phyloP scores from a whole-genome alignment of 2,888 invertebrate genomes.

The Rhagium mordax region DNA sequence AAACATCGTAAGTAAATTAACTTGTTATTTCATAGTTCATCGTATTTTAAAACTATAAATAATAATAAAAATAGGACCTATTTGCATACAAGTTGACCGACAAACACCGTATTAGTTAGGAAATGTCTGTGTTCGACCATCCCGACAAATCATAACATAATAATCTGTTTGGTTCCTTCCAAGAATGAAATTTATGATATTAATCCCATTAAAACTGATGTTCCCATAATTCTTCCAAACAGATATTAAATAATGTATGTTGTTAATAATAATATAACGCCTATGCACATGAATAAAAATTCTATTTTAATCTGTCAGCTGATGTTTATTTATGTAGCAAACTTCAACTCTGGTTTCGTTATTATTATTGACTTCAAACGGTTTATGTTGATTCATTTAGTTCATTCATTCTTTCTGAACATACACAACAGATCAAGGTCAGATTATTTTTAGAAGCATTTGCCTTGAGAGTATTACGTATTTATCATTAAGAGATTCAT shows the following conservation, averaged over 20 bases:
- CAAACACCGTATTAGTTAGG: neutral
- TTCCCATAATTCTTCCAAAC: neutral
- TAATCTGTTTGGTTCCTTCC: neutral
- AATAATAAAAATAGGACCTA: neutral
- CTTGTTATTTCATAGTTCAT: neutral
- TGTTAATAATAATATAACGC: slow-evolving; percentile 2
- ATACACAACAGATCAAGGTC: slow-evolving; percentile 42
- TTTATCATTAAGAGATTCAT: slow-evolving; percentile 5
- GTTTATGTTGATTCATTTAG: slow-evolving; percentile 33
- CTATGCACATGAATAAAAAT: neutral
- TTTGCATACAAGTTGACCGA: neutral
- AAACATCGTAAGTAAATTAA: neutral
- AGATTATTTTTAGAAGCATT: slow-evolving; percentile 43
- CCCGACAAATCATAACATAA: neutral
- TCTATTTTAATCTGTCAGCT: neutral
- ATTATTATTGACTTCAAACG: slow-evolving; percentile 26
- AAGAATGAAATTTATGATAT: neutral
- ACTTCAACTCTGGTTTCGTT: slow-evolving; percentile 12
- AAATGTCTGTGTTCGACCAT: neutral
- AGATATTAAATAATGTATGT: neutral
- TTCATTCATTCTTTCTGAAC: slow-evolving; percentile 42
- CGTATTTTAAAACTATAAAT: neutral
- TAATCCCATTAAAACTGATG: neutral
- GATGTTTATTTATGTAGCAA: slow-evolving; percentile 17
- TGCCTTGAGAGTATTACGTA: slow-evolving; percentile 33